Base-by-base conservation (phyloP, 2,888 invertebrate genomes). In the Frankliniella intonsa region DNA sequence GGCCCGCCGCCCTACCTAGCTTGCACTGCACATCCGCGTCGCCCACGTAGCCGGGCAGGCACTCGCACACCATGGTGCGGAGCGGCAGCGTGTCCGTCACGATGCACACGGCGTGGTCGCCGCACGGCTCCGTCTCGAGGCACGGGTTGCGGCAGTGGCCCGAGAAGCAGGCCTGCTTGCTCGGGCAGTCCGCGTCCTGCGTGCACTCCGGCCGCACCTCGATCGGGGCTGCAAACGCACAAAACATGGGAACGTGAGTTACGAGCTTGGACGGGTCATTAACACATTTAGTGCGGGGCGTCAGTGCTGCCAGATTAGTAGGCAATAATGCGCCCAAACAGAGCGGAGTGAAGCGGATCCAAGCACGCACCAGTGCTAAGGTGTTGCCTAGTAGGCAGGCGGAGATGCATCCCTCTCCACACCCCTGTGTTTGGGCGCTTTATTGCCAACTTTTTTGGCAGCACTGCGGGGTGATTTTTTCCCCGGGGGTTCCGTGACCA, bases 61-160 rank as follows among this genome's bases (percentile, higher is more conserved):
- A 97, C 86, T 94, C 92, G 87, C 97, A 97, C 83, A 95, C 92
- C 92, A 97, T 94, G 11, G 96, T 95, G 85, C 96, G 91, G 88
- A 95, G 91, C 10, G 97, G 97, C 84, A 96, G 88, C 0, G 95
- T 95, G 86, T 96, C 94, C 49, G 95, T 93, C 14, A 97, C 96
- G 12, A 93, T 91, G 87, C 97, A 97, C 84, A 93, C 91, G 0
- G 97, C 95, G 86, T 94, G 93, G 65, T 89, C 87, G 22, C 95
- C 95, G 86, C 96, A 97, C 0, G 96, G 95, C 86, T 91, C 91
- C 1, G 93, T 93, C 83, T 93, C 91, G 10, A 89, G 87, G 87
- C 97, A 97, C 0, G 96, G 96, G 87, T 96, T 94, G 86, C 91
- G 93, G 86, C 97, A 97, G 84, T 90, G 89, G 80, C 93, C 93